Base-by-base conservation (phyloP, 92 coral and sea anemone genomes). In the Scolanthus callimorphus region DNA sequence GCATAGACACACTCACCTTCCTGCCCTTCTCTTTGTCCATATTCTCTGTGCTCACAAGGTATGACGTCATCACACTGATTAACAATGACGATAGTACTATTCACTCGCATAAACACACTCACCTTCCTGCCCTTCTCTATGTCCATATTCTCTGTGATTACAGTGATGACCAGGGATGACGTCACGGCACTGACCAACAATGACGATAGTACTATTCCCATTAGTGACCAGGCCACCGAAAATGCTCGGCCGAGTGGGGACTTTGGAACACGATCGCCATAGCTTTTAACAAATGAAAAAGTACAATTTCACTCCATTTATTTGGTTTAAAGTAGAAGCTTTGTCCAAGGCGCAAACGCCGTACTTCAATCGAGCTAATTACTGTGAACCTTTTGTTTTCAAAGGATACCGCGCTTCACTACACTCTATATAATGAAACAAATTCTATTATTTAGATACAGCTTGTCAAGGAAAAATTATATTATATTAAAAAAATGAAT, bases 231-330 rank as follows among this genome's bases (percentile, higher is more conserved):
- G 0, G 67, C 39, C 11, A 79, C 70, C 20, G 85, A 37, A 39
- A 79, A 71, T 21, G 55, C 41, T 0, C 85, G 68, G 15, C 73
- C 70, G 22, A 67, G 39, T 3, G 57, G 45, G 39, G 85, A 68
- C 51, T 56, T 62, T 0, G 85, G 85, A 31, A 64, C 85, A 12
- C 76, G 76, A 41, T 79, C 85, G 28, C 85, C 85, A 29, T 79
- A 79, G 20, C 85, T 46, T 34, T 34, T 34, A 6, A 6, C 41
- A 34, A n/a, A n/a, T n/a, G n/a, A n/a, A n/a, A n/a, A n/a, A n/a
- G n/a, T n/a, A n/a, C n/a, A n/a, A n/a, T n/a, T n/a, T n/a, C n/a
- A n/a, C n/a, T n/a, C n/a, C n/a, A n/a, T n/a, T n/a, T n/a, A n/a
- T n/a, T n/a, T n/a, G n/a, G n/a, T n/a, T n/a, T n/a, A n/a, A n/a